Evolutionary conservation across 2,113 vertebrate genomes (phyloP), one percentile per base, ranked within the genome.

Genomic region (Poeciliopsis retropinna): DNA sequence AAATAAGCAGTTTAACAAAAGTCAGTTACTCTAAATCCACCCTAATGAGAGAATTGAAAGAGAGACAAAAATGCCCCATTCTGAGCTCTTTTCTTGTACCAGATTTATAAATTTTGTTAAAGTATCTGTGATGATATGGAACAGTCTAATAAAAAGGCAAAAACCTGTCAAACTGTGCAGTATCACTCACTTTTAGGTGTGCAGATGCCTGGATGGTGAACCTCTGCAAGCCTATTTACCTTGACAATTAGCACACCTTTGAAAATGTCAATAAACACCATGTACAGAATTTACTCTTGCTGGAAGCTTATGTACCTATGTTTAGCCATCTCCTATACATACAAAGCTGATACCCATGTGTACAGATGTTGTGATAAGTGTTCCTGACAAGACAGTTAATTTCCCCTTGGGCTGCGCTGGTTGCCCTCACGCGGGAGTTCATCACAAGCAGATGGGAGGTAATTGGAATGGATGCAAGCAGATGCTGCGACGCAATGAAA

Each of bases 361-460:
- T 92, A 65, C 92, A 95, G 93, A 92, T 95, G 94, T 94, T 93
- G 70, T 19, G 27, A 84, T 93, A 91, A 94, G 83, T 84, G 72
- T 79, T 91, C 84, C 82, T 91, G 92, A 94, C 94, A 94, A 91
- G 92, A 89, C 74, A 54, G 84, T 91, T 94, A 93, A 94, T 94
- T 94, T 92, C 92, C 93, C 92, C 92, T 91, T 88, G 92, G 91
- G 94, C 90, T 75, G 83, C 47, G 27, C 84, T 64, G 77, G 77
- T 76, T 79, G 84, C 88, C 84, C 79, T 72, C 77, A 78, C 76
- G 85, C 83, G 81, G 85, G 90, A 89, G 83, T 90, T 90, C 91
- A 92, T 92, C 89, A 80, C 71, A 92, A 87, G 94, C 96, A 97
- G 96, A 97, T 97, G 96, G 95, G 87, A 86, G 76, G 82, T 95